Conservation (phyloP, 92 coral and sea anemone species). For the Phenganax stokvisi region DNA sequence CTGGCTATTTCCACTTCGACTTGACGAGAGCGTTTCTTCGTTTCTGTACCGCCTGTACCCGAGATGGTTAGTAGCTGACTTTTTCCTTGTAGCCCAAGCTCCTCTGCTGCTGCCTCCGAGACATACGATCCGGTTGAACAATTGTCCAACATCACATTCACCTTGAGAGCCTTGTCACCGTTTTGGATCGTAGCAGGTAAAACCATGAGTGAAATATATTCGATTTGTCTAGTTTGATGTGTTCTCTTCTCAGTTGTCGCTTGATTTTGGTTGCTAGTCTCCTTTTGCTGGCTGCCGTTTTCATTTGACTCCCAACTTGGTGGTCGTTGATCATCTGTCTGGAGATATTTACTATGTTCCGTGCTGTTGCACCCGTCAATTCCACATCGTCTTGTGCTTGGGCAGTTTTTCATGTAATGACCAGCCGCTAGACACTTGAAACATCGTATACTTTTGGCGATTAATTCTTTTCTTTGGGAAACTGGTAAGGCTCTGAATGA, state of each 20-base stretch:
- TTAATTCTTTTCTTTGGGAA: conserved; percentile 43
- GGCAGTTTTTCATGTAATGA: conserved; percentile 35
- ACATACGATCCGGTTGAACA: conserved; percentile 56
- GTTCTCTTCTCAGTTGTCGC: conserved; percentile 19
- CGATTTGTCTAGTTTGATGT: conserved; percentile 19
- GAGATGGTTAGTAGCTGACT: conserved; percentile 17
- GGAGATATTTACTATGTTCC: too few relatives aligned
- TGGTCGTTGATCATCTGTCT: too few relatives aligned
- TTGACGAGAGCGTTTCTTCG: conserved; percentile 13
- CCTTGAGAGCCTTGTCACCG: conserved; percentile 41
- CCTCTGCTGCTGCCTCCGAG: conserved; percentile 47
- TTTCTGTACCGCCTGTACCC: conserved; percentile 21
- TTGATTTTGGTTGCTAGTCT: conserved; percentile 11
- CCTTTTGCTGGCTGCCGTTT: neutral
- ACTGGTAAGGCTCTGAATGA: conserved; percentile 44
- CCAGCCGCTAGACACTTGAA: conserved; percentile 46
- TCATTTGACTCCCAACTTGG: too few relatives aligned
- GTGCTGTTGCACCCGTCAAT: too few relatives aligned
- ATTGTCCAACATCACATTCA: conserved; percentile 59
- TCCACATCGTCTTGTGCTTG: conserved; percentile 7
- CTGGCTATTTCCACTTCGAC: conserved; percentile 9
- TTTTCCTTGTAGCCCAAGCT: conserved; percentile 46
- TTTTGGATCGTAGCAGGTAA: conserved; percentile 41
- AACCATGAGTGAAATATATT: conserved; percentile 41
- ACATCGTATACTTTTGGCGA: conserved; percentile 33